These are phyloP conservation scores for Gambelia wislizenii DNA, from an alignment of 2,797 vertebrate species.

Conservation along the genomic window DNA sequence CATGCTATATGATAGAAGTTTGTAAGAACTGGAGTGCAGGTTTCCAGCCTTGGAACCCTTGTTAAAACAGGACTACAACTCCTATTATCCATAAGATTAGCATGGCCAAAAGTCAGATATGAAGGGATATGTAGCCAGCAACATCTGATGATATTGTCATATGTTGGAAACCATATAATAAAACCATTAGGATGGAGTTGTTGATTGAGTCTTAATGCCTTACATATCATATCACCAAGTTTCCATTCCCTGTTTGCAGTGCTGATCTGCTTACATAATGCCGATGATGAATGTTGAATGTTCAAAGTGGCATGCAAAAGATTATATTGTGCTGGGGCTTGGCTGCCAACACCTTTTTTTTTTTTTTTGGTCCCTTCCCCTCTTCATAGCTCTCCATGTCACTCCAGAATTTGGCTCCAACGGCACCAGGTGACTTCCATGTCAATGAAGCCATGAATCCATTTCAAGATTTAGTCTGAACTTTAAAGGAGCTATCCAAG, in stretches of 20 bases:
- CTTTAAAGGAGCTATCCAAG: no score
- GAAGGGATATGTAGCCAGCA: background rate
- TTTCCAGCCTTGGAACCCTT: background rate
- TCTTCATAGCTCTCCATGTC: no score
- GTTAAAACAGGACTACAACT: background rate
- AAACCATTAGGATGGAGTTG: background rate
- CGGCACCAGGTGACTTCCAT: no score
- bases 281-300: background rate
- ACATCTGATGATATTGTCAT: background rate
- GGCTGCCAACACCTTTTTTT: no score
- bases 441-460: no score
- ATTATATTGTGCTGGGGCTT: background rate
- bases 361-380: no score
- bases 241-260: background rate
- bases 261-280: background rate
- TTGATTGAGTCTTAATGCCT: background rate
- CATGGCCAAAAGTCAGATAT: background rate
- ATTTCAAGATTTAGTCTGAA: no score
- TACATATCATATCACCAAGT: background rate
- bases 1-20: background rate
- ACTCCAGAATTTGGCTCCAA: no score
- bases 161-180: background rate
- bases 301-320: background rate
- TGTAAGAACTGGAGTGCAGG: background rate
- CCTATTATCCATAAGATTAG: background rate